A percentile compares a stretch with the other conserved stretches of the same genome.
Evolutionary conservation across 1,140 invertebrate genomes (phyloP).

Genomic region (Zaprionus tsacasi): DNA sequence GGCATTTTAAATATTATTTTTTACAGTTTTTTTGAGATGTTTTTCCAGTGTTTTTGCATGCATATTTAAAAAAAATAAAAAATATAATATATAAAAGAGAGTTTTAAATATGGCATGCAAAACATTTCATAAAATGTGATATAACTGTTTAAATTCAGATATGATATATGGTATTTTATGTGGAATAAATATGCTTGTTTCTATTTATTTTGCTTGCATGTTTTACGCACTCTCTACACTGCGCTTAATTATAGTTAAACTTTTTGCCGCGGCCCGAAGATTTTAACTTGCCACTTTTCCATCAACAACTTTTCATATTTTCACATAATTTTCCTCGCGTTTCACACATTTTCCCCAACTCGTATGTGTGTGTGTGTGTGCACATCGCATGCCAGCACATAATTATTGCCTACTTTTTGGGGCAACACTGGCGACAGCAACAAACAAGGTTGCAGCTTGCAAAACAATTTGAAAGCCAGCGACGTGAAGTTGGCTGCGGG

Average conservation of each 20-base stretch:
- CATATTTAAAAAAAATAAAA: too few species aligned
- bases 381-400: constrained; percentile 50
- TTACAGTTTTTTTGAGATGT: neutral
- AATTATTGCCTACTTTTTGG: constrained; percentile 69
- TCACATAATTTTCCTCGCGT: neutral
- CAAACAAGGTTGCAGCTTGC: constrained; percentile 39
- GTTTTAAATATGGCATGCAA: neutral
- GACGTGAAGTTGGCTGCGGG: constrained; percentile 41
- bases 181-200: neutral
- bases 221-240: neutral
- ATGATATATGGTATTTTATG: neutral
- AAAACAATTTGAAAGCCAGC: constrained; percentile 56
- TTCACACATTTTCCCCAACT: neutral
- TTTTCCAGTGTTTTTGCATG: neutral
- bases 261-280: too few species aligned
- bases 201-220: neutral
- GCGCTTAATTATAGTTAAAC: neutral
- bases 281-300: neutral
- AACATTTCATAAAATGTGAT: neutral
- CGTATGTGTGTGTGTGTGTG: neutral
- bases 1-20: constrained; percentile 14
- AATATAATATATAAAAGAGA: too few species aligned
- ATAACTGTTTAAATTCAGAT: neutral
- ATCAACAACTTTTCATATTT: constrained; percentile 5
- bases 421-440: constrained; percentile 11